These are phyloP conservation scores for Montipora foliosa DNA, from an alignment of 64 coral and sea anemone genomes.

Conservation along the genomic window DNA sequence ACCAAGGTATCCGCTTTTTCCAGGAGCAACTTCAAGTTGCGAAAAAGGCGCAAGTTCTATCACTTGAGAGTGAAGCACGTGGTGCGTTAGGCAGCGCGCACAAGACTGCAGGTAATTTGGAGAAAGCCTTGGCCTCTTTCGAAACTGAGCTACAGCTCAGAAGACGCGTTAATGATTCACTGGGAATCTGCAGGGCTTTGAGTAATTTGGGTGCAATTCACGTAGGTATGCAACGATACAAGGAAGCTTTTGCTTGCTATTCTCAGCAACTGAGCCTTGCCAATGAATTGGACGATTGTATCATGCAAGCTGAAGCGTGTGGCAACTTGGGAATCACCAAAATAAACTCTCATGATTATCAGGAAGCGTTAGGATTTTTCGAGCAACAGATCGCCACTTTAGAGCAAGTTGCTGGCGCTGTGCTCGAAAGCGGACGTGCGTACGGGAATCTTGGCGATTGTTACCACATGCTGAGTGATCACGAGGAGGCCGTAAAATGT, in stretches of 20 bases:
- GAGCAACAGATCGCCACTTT: slow-evolving; percentile 82
- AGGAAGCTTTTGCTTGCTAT: slow-evolving; percentile 83
- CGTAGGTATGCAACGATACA: slow-evolving; percentile 31
- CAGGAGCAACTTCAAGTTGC: slow-evolving; percentile 88
- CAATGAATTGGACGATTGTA: slow-evolving; percentile 74
- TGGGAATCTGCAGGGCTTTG: slow-evolving; percentile 73
- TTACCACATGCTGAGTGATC: slow-evolving; percentile 76
- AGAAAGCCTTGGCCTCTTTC: slow-evolving; percentile 75
- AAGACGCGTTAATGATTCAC: slow-evolving; percentile 37
- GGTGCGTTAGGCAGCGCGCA: slow-evolving; percentile 84
- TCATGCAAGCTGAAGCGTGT: slow-evolving; percentile 68
- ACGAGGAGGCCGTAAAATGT: slow-evolving; percentile 78
- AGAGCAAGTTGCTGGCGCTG: slow-evolving; percentile 62
- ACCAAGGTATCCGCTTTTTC: slow-evolving; percentile 80
- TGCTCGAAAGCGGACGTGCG: slow-evolving; percentile 83
- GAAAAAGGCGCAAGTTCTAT: slow-evolving; percentile 63
- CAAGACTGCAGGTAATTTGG: slow-evolving; percentile 69
- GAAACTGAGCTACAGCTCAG: slow-evolving; percentile 69
- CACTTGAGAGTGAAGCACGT: slow-evolving; percentile 77
- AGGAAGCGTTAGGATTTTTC: slow-evolving; percentile 84
- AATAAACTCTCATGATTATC: slow-evolving; percentile 73
- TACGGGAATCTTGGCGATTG: slow-evolving; percentile 94
- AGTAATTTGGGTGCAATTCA: slow-evolving; percentile 80
- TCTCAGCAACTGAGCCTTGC: slow-evolving; percentile 81
- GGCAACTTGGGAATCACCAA: slow-evolving; percentile 89